Percentiles rank a stretch among this genome's conserved stretches.
These are phyloP conservation scores for Ostrea denselamellosa DNA, from an alignment of 1,140 invertebrate species.

Conservation along the genomic window DNA sequence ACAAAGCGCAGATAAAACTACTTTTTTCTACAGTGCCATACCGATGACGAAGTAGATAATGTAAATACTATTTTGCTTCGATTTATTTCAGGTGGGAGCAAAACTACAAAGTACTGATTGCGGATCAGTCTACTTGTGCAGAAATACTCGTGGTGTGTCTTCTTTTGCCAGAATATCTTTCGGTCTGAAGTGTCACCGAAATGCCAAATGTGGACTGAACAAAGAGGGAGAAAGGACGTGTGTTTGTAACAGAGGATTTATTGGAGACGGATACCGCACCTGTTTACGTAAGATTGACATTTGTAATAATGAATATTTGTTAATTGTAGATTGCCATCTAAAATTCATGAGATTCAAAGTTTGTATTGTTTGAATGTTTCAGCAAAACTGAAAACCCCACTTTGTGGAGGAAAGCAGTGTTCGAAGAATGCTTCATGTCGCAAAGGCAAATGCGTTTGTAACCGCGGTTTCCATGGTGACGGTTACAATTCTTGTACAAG, in stretches of 20 bases:
- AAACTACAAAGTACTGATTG: constrained; percentile 42
- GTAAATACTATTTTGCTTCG: background rate
- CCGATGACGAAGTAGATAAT: background rate
- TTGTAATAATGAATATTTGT: background rate
- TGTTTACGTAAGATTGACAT: constrained; percentile 37
- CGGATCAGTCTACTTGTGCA: constrained; percentile 34
- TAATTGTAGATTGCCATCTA: background rate
- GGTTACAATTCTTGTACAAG: constrained; percentile 44
- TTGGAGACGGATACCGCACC: constrained; percentile 46
- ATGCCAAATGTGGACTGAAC: constrained; percentile 44
- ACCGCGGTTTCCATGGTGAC: constrained; percentile 48
- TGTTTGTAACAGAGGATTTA: constrained; percentile 47
- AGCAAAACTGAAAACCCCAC: background rate
- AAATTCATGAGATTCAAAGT: background rate
- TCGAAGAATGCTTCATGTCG: constrained; percentile 31
- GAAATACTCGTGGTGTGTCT: background rate
- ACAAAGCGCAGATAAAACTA: no score
- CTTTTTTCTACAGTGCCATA: no score
- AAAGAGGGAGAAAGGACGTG: constrained; percentile 43
- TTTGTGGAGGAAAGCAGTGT: constrained; percentile 46
- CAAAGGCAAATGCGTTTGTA: constrained; percentile 50
- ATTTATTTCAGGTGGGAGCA: constrained; percentile 42
- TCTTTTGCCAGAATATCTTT: background rate
- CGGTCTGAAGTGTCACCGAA: constrained; percentile 34
- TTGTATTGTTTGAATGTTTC: background rate